These are phyloP conservation scores for Lissocephala sabroskyi DNA, from an alignment of 2,888 invertebrate genomes.

Conservation along the genomic window DNA sequence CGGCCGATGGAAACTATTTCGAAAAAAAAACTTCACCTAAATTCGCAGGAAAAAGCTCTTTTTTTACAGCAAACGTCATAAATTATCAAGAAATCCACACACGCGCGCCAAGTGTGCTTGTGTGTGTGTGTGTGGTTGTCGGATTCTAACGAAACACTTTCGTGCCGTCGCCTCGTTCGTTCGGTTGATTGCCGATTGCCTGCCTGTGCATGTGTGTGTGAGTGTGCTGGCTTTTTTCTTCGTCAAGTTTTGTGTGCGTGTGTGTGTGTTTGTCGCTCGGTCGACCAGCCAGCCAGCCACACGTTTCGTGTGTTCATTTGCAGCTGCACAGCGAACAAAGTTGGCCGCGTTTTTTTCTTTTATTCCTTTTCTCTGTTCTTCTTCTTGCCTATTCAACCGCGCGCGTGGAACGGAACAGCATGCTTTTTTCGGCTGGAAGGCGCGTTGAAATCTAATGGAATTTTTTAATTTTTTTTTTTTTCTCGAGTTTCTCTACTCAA, in stretches of 20 bases:
- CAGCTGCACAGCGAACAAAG: constrained; percentile 61
- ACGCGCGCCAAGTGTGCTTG: constrained; percentile 7
- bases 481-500: constrained; percentile 29
- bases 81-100: constrained; percentile 43
- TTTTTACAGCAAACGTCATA: constrained; percentile 42
- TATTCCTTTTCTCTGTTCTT: not conserved
- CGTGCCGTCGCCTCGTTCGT: constrained; percentile 23
- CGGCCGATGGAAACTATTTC: constrained; percentile 29
- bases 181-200: no score
- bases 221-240: no score
- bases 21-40: constrained; percentile 34
- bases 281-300: constrained; percentile 18
- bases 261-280: constrained; percentile 21
- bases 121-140: no score
- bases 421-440: no score
- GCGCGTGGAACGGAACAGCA: no score
- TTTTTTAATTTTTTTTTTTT: no score
- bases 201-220: no score
- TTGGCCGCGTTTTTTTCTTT: constrained; percentile 52
- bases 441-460: no score
- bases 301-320: constrained; percentile 55
- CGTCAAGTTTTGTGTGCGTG: constrained; percentile 34
- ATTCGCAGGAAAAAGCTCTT: constrained; percentile 26
- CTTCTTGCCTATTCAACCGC: no score
- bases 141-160: constrained; percentile 53